phyloP scores from a whole-genome alignment of 2,888 invertebrate genomes.

The Amphipyra tragopoginis region DNA sequence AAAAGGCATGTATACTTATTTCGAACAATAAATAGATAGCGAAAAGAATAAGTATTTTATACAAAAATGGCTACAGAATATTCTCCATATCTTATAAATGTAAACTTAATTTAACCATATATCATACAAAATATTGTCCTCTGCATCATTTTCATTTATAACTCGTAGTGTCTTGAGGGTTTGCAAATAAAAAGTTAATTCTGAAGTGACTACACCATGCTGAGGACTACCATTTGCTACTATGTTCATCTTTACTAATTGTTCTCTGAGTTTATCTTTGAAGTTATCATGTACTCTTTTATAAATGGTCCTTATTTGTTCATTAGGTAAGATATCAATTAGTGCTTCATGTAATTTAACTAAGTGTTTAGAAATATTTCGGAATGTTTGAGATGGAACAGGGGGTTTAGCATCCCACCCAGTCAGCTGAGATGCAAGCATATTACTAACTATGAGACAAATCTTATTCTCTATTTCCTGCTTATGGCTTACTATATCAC shows the following conservation, averaged over 20 bases:
- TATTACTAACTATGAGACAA: conserved; percentile 95
- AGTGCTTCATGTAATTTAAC: conserved; percentile 97
- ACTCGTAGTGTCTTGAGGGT: conserved; percentile 95
- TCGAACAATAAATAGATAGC: conserved; percentile 36
- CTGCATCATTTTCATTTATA: conserved; percentile 93
- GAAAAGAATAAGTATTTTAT: conserved; percentile 36
- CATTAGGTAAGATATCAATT: conserved; percentile 94
- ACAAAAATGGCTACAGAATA: conserved; percentile 53
- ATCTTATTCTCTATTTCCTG: conserved; percentile 98
- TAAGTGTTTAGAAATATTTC: conserved; percentile 96
- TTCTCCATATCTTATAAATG: conserved; percentile 27
- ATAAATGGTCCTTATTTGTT: conserved; percentile 94
- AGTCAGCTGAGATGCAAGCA: conserved; percentile 94
- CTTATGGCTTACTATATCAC: conserved; percentile 96
- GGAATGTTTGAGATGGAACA: conserved; percentile 97
- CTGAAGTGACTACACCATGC: conserved; percentile 98
- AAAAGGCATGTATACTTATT: conserved; percentile 17
- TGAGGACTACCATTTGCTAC: conserved; percentile 99
- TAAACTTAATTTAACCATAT: conserved; percentile 92
- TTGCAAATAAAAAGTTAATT: conserved; percentile 97
- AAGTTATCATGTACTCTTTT: conserved; percentile 95
- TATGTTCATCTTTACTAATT: conserved; percentile 95
- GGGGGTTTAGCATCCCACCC: conserved; percentile 98
- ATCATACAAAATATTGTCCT: conserved; percentile 94
- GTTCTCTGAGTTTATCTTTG: conserved; percentile 95